Conservation (phyloP, 2,797 vertebrate genomes). For the Gobio occitaniae region DNA sequence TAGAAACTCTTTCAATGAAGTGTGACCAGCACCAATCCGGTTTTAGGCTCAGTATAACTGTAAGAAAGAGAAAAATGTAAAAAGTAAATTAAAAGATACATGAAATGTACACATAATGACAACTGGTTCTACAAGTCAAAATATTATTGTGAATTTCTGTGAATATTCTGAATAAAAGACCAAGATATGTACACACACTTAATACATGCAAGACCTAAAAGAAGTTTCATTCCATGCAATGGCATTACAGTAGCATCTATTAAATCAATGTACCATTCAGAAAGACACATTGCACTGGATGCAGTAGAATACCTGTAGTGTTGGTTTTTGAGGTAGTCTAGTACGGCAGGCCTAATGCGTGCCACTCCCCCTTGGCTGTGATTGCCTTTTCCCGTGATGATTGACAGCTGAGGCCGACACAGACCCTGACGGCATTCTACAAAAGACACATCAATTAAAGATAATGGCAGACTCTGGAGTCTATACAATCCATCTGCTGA, state of each 20-base stretch:
- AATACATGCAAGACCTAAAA: not conserved
- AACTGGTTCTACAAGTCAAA: not conserved
- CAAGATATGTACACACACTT: not conserved
- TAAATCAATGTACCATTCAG: not conserved
- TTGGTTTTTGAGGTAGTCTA: constrained; percentile 92
- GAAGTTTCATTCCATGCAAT: not conserved
- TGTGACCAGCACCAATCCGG: constrained; percentile 88
- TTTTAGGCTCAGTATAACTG: constrained; percentile 92
- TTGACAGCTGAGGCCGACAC: constrained; percentile 88
- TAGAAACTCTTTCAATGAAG: constrained; percentile 69
- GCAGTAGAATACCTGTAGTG: constrained; percentile 85
- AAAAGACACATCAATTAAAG: constrained; percentile 41
- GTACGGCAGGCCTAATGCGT: constrained; percentile 94
- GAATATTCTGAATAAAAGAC: not conserved
- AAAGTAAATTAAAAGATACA: too few relatives aligned
- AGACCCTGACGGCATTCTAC: constrained; percentile 87
- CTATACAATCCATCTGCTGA: not conserved
- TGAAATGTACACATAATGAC: not conserved
- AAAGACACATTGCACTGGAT: not conserved
- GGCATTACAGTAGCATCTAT: not conserved
- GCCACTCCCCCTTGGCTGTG: constrained; percentile 96
- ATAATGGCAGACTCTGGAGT: not conserved
- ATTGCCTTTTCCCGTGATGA: constrained; percentile 98
- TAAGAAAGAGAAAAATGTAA: not conserved
- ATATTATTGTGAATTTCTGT: not conserved